Evolutionary conservation across 2,888 invertebrate genomes (phyloP).

Genomic region (Adineta ricciae): DNA sequence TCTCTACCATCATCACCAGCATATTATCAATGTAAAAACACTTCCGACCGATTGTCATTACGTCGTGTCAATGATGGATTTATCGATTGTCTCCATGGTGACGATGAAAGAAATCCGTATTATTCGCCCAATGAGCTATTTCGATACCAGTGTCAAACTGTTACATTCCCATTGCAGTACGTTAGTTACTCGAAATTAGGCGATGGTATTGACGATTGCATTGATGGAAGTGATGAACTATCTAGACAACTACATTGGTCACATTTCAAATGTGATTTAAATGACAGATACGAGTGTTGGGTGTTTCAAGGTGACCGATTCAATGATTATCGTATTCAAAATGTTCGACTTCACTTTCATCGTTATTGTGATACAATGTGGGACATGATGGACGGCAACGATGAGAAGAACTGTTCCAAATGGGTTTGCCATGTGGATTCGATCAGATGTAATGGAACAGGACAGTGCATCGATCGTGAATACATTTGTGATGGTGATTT

Average conservation of each 20-base stretch:
- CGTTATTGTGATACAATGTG: not conserved
- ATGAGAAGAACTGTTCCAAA: not conserved
- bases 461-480: not conserved
- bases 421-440: not conserved
- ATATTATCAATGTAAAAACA: too few relatives aligned
- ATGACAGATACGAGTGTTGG: not conserved
- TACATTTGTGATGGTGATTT: not conserved
- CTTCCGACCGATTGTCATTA: too few relatives aligned
- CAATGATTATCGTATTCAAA: not conserved
- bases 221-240: too few relatives aligned
- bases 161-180: too few relatives aligned
- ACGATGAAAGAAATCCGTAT: too few relatives aligned
- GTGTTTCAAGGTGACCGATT: not conserved
- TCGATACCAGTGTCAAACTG: too few relatives aligned
- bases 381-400: not conserved
- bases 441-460: not conserved
- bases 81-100: too few relatives aligned
- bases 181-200: too few relatives aligned
- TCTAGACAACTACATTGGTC: not conserved
- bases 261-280: not conserved
- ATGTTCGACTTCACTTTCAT: not conserved
- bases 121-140: too few relatives aligned
- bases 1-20: too few relatives aligned
- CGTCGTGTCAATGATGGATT: too few relatives aligned
- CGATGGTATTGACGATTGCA: too few relatives aligned